These are phyloP conservation scores for Drosophila fuyamai DNA, from an alignment of 1,140 invertebrate genomes.

Conservation along the genomic window DNA sequence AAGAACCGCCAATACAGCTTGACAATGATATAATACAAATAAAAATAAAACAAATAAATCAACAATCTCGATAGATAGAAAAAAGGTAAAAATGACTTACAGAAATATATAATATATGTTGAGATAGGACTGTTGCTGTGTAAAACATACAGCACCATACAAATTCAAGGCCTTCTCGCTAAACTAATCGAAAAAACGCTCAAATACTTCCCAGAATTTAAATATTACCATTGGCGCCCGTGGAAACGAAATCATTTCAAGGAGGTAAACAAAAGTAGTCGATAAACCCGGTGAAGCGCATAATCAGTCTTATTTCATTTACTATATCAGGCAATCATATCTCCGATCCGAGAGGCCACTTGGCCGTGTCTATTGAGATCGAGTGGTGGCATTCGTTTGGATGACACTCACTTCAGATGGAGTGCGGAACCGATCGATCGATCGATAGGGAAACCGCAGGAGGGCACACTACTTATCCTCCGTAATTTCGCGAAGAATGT, in stretches of 20 bases:
- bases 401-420: conserved; percentile 40
- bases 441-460: conserved; percentile 11
- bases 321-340: conserved; percentile 32
- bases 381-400: conserved; percentile 18
- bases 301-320: conserved; percentile 36
- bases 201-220: conserved; percentile 17
- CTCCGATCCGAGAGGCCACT: conserved; percentile 33
- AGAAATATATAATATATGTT: neutral
- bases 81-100: neutral
- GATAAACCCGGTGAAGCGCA: conserved; percentile 4
- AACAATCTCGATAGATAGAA: neutral
- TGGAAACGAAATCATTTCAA: conserved; percentile 6
- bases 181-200: neutral
- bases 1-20: neutral
- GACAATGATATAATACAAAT: neutral
- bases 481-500: neutral
- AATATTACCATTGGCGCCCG: conserved; percentile 11
- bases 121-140: neutral
- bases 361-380: conserved; percentile 38
- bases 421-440: conserved; percentile 23
- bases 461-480: neutral
- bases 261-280: conserved; percentile 35
- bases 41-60: neutral
- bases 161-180: neutral
- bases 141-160: neutral